These are phyloP conservation scores for Zaprionus africanus DNA, from an alignment of 1,140 invertebrate species.

Conservation along the genomic window DNA sequence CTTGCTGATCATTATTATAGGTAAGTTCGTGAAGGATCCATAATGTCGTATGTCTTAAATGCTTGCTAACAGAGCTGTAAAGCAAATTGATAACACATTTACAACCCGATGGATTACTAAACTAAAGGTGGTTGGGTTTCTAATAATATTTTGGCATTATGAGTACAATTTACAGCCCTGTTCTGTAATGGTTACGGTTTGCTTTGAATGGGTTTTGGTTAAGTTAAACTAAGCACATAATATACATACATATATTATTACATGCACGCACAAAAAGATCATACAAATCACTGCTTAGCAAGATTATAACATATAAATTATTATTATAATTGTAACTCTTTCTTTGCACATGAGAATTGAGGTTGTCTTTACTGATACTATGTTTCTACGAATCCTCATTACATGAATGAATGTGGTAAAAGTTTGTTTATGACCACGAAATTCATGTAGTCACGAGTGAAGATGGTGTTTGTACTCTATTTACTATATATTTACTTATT, in stretches of 20 bases:
- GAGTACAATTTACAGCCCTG: neutral
- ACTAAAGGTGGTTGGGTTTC: neutral
- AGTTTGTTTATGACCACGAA: too few species aligned
- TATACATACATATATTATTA: neutral
- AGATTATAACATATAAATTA: neutral
- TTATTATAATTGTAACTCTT: too few species aligned
- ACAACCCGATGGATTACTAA: neutral
- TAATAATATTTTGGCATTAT: neutral
- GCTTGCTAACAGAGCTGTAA: neutral
- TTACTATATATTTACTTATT: too few species aligned
- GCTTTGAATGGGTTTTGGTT: neutral
- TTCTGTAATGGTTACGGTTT: constrained; percentile 6
- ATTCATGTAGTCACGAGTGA: too few species aligned
- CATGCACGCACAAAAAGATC: neutral
- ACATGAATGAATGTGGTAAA: too few species aligned
- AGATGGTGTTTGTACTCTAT: too few species aligned
- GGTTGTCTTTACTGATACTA: too few species aligned
- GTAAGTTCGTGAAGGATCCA: constrained; percentile 52
- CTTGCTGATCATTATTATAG: constrained; percentile 93
- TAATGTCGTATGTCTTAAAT: too few species aligned
- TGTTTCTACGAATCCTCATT: too few species aligned
- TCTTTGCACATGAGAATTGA: too few species aligned
- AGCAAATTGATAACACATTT: neutral
- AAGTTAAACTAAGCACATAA: neutral
- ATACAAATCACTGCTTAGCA: neutral